Base-by-base conservation (phyloP, 2,797 vertebrate genomes). In the Acridotheres tristis region DNA sequence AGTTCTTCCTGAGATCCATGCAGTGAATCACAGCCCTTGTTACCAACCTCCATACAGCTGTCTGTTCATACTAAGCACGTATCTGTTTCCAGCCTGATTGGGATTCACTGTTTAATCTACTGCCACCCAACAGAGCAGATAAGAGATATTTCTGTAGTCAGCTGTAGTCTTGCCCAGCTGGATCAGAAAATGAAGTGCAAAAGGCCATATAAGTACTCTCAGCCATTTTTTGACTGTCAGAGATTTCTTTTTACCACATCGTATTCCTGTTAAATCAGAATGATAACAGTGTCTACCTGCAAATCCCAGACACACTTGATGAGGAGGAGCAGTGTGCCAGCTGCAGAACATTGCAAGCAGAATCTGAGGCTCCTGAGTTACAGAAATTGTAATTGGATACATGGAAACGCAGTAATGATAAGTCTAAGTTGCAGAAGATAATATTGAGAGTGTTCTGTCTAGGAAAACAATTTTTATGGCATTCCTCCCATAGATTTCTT, bases 361-460 rank as follows among this genome's bases (percentile, higher is more conserved):
- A 45, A 45, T 73, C 45, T 88, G 36, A 54, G 21, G 59, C 79
- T 55, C 42, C 43, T 92, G 86, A 51, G 20, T 83, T 92, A 89
- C 55, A 53, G 77, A 90, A 90, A 78, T n/a, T 40, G 17, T 88
- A 96, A 65, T 5, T 80, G 83, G 45, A 62, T 68, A 77, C 36
- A 76, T 51, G 74, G 48, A 88, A 93, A 93, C 57, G 36, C 85
- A 94, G 58, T 76, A 93, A 93, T 67, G 53, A 95, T 73, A 34
- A 96, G 22, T 36, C 63, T 57, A 86, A 45, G 36, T 85, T 92
- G 42, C 36, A 91, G 34, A 89, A 90, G 34, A 85, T 75, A 71
- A 79, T 45, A 71, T 15, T 86, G 48, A 8, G 17, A 57, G 18
- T 88, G 32, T 72, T 91, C 38, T 95, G 74, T 58, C 45, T 45